Evolutionary conservation across 2,888 invertebrate species (phyloP), one percentile per base, ranked within the genome.

Genomic region (Drosophila robusta): DNA sequence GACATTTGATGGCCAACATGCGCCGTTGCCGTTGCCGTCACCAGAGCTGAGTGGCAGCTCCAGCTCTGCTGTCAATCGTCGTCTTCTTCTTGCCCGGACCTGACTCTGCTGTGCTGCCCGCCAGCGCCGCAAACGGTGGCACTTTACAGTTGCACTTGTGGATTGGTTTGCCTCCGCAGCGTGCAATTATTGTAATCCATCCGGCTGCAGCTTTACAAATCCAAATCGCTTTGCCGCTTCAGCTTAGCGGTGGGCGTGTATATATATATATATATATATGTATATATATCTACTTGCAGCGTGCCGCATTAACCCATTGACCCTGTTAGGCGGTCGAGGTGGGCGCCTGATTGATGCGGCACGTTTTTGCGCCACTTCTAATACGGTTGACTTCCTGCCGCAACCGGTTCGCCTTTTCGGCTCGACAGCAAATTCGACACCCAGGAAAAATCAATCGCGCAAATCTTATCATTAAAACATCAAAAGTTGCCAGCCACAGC

Each of bases 121-220:
- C 64, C 75, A 69, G 86, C 73, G 41, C 45, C 52, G 52, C 73
- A 86, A 85, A 85, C 85, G 89, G 90, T 90, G 90, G 89, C 91
- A 90, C 87, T 90, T 75, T 90, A 85, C 90, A 90, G 90, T 90
- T 90, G 90, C 90, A 89, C 87, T 90, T 89, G 87, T 77, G 86
- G 88, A 88, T 75, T 84, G 85, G 65, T 72, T 68, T 70, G 68
- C 79, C 80, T 52, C 58, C 71, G 56, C 75, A 78, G 72, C 64
- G 38, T 71, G 73, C 83, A 87, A 87, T 87, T 87, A 87, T 87
- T 79, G 86, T 89, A 75, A 87, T 87, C 78, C 75, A 83, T 54
- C 71, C 76, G 64, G 64, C 47, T 36, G 38, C 54, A 47, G 4
- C 38, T 14, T 52, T 52, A 26, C 45, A 42, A 52, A 45, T 45